Base-by-base conservation (phyloP, 1,140 invertebrate genomes). In the Drosophila funebris region DNA sequence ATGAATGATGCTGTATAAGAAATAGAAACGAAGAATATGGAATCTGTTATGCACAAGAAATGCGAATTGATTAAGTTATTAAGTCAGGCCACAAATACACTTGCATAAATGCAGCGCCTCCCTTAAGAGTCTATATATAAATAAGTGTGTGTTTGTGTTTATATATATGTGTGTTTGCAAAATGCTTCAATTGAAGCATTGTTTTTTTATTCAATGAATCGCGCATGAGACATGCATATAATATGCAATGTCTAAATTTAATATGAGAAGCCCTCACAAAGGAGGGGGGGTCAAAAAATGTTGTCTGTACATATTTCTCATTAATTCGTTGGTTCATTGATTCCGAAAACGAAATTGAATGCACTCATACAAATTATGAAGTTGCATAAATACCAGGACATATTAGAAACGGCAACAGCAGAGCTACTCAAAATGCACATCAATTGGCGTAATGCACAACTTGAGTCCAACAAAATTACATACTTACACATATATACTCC, bases 341-440 rank as follows among this genome's bases (percentile, higher is more conserved):
- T 87, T 87, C 83, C 74, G 52, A 87, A 87, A 87, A 87, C 78
- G 82, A 69, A 87, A 87, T 87, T 87, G 72, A 87, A 87, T 66
- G 71, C 83, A 85, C 18, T 20, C 22, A 22, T 24, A 39, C 1
- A 52, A 53, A 14, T 36, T 41, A 33, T 58, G 56, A 43, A 61
- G 58, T 56, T 61, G 60, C 29, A 67, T 54, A 54, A 53, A 61
- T 33, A 33, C 62, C 61, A 52, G 4, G 48, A 24, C 37, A 58
- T 78, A 76, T 83, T 83, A 83, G 81, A 87, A 76, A 62, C 29
- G n/a, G 13, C 37, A 57, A 37, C 61, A 56, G 24, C 56, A 72
- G 62, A 73, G 54, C 52, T 52, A 44, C 37, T 56, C 43, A 44
- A 73, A 71, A 41, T 60, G 76, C 61, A 44, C 48, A 39, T 48